These are phyloP conservation scores for Xestia rhomboidea DNA, from an alignment of 2,888 invertebrate genomes.

Conservation along the genomic window DNA sequence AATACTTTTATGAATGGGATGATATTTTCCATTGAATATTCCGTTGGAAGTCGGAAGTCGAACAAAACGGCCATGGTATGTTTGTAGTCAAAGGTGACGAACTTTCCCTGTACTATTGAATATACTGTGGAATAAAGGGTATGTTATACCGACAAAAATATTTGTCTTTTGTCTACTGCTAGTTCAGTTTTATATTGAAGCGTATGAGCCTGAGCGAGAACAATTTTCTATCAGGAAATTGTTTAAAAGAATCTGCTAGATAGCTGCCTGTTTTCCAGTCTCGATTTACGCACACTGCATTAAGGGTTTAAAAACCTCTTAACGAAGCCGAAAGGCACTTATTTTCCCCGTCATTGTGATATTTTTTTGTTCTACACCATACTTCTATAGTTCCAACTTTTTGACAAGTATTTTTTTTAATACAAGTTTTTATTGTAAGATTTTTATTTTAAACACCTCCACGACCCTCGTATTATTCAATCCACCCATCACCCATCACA, in stretches of 20 bases:
- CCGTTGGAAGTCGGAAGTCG: neutral
- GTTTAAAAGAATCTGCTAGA: neutral
- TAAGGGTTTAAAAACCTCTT: too few relatives aligned
- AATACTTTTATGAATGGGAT: neutral
- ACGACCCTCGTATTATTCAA: too few relatives aligned
- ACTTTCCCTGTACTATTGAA: neutral
- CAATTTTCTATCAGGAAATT: neutral
- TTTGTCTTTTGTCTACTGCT: neutral
- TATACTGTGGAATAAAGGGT: neutral
- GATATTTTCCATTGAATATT: slow-evolving; percentile 20
- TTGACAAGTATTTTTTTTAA: too few relatives aligned
- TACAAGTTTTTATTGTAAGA: too few relatives aligned
- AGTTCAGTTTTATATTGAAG: neutral
- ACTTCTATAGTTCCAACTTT: too few relatives aligned
- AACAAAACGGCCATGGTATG: slow-evolving; percentile 7
- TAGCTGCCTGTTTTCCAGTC: neutral
- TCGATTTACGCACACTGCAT: too few relatives aligned
- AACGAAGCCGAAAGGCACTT: too few relatives aligned
- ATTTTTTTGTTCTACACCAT: too few relatives aligned
- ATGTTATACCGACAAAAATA: neutral
- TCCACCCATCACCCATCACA: too few relatives aligned
- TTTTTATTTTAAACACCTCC: too few relatives aligned
- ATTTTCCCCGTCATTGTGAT: too few relatives aligned
- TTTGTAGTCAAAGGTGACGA: neutral
- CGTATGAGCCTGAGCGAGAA: neutral